Conservation (phyloP, 1,140 invertebrate genomes). For the Wasmannia auropunctata region DNA sequence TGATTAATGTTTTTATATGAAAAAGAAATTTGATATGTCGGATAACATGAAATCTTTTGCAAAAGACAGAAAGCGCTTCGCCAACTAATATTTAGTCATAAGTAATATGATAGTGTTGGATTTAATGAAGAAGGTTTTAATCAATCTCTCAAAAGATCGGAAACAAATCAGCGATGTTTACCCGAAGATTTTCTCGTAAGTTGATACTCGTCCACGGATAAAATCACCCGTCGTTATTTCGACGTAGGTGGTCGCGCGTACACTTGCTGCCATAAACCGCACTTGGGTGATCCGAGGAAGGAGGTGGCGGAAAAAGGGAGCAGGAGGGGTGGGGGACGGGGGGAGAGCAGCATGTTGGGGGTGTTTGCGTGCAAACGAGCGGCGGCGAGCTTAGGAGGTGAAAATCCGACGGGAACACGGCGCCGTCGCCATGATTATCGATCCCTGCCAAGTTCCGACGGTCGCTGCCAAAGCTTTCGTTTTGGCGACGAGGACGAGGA, state of each 20-base stretch:
- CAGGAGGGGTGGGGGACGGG: too few species aligned
- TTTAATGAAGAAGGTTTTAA: background rate
- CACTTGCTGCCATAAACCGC: conserved; percentile 33
- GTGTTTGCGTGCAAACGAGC: conserved; percentile 51
- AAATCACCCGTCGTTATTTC: conserved; percentile 47
- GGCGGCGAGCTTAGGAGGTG: conserved; percentile 54
- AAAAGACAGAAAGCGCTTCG: background rate
- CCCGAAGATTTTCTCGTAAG: conserved; percentile 7
- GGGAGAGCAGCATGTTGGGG: conserved; percentile 6
- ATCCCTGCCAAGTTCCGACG: conserved; percentile 58
- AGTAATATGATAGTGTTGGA: background rate
- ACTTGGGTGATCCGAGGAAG: background rate
- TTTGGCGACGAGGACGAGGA: conserved; percentile 17
- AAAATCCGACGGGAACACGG: conserved; percentile 59
- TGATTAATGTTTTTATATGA: background rate
- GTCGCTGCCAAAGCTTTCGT: conserved; percentile 52
- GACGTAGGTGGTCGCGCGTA: conserved; percentile 42
- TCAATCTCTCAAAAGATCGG: background rate
- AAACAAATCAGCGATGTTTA: conserved; percentile 10
- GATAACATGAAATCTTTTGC: background rate
- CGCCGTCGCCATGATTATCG: conserved; percentile 71
- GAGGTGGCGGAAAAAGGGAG: background rate
- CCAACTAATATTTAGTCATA: background rate
- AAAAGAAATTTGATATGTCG: background rate
- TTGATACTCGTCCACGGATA: conserved; percentile 20